A percentile compares a stretch with the other conserved stretches of the same genome.
phyloP scores from a whole-genome alignment of 2,888 invertebrate species.

The Archaeoteleia sp. region DNA sequence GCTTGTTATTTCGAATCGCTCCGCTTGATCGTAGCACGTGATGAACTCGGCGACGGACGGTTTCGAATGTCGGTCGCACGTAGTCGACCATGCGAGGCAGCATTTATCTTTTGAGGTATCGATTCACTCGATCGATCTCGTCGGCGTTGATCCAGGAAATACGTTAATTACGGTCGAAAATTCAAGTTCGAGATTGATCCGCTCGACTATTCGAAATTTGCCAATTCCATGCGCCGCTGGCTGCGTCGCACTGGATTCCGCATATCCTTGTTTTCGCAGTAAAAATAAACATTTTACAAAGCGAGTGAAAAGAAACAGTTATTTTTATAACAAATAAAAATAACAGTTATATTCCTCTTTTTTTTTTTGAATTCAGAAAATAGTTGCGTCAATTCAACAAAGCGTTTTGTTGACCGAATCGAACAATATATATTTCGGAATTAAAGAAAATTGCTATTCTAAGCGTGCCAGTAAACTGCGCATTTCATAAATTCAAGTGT shows the following conservation, averaged over 20 bases:
- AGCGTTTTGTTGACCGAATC: too few species aligned
- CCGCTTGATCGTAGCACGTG: neutral
- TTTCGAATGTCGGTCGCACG: neutral
- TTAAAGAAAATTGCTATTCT: too few species aligned
- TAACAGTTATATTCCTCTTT: too few species aligned
- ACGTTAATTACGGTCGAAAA: constrained; percentile 19
- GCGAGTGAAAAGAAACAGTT: neutral
- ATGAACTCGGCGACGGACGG: constrained; percentile 1
- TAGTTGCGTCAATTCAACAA: too few species aligned
- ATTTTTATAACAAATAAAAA: neutral
- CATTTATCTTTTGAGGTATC: constrained; percentile 11
- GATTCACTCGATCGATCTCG: constrained; percentile 20
- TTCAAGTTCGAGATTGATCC: constrained; percentile 14
- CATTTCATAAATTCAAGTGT: neutral
- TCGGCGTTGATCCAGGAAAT: constrained; percentile 14
- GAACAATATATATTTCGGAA: too few species aligned
- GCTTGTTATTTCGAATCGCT: constrained; percentile 2
- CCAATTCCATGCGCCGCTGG: constrained; percentile 7
- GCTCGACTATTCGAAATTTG: constrained; percentile 10
- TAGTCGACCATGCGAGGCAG: neutral
- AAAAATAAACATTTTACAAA: too few species aligned
- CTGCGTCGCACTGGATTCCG: constrained; percentile 4
- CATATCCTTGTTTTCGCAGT: neutral
- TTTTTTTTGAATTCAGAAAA: too few species aligned
- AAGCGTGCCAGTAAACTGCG: too few species aligned